Base-by-base conservation (phyloP, 2,888 invertebrate species). In the Antheraea assamensis region DNA sequence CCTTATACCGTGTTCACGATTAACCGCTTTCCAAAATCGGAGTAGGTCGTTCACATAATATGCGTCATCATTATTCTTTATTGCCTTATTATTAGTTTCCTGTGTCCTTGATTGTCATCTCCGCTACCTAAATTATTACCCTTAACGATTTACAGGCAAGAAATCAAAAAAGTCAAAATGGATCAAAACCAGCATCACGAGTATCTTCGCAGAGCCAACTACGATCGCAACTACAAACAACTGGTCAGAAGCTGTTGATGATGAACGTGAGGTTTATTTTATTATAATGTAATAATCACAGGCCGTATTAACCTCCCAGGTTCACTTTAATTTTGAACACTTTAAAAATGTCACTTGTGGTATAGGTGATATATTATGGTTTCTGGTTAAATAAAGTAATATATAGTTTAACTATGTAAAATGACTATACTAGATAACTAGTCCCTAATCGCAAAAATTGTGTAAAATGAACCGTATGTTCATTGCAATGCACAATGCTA, bases 101-200 rank as follows among this genome's bases (percentile, higher is more conserved):
- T 75, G 73, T 77, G 74, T 76, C 72, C 75, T 78, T 78, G 74
- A 77, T 74, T 52, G 55, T 80, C 74, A 77, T 79, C 75, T 76
- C 35, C 55, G 55, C 27, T 73, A 49, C 35, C 35, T n/a, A 42
- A 31, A 66, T 75, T 79, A 76, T 77, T 74, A 75, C 73, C 76
- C 73, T 74, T 77, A 73, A 77, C 80, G 78, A 82, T 78, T 88
- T 90, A 75, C 95, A 97, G 97, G 96, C 93, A 98, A 97, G 96
- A 98, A 97, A 95, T 96, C 95, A 90, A 98, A 97, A 95, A 98
- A 97, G 95, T 95, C 95, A 92, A 98, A 98, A 95, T 97, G 97
- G 89, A 97, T 97, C 89, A 97, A 97, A 78, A 92, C 98, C 85
- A 96, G 96, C 82, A 95, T 98, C 85, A 97, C 96, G 89, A 97